These are phyloP conservation scores for Circaetus cinerascens DNA, from an alignment of 2,113 vertebrate species.

Conservation along the genomic window DNA sequence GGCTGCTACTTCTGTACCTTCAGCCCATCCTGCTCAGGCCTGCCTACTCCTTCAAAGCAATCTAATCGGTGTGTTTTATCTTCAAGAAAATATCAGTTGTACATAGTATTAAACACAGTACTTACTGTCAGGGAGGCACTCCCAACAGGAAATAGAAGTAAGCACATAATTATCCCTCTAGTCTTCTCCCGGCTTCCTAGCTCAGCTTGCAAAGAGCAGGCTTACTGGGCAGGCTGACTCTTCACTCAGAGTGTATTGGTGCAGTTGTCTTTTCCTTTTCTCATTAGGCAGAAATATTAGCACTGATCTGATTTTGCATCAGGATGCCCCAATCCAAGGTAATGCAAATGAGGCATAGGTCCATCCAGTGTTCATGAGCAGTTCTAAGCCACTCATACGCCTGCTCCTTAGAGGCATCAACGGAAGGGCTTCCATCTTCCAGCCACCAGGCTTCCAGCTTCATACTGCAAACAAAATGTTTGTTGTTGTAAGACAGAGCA, in stretches of 20 bases:
- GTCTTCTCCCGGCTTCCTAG: background rate
- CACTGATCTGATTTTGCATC: background rate
- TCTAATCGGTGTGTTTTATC: background rate
- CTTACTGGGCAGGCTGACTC: background rate
- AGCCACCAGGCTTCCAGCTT: background rate
- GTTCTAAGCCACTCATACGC: background rate
- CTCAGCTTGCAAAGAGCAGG: background rate
- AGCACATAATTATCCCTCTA: background rate
- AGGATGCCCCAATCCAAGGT: background rate
- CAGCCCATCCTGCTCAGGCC: background rate
- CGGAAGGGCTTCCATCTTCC: background rate
- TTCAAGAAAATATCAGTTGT: background rate
- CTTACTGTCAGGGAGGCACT: background rate
- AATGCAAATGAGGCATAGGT: background rate
- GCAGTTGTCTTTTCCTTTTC: background rate
- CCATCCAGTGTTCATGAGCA: background rate
- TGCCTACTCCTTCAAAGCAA: background rate
- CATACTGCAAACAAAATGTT: background rate
- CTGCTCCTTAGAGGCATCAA: background rate
- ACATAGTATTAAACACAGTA: background rate
- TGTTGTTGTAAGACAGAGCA: background rate
- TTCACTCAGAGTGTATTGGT: background rate
- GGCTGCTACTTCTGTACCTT: background rate
- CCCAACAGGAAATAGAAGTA: conserved; percentile 18
- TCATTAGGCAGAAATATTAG: background rate